Evolutionary conservation across 2,888 invertebrate genomes (phyloP).

Genomic region (Himalopsyche tibetana): DNA sequence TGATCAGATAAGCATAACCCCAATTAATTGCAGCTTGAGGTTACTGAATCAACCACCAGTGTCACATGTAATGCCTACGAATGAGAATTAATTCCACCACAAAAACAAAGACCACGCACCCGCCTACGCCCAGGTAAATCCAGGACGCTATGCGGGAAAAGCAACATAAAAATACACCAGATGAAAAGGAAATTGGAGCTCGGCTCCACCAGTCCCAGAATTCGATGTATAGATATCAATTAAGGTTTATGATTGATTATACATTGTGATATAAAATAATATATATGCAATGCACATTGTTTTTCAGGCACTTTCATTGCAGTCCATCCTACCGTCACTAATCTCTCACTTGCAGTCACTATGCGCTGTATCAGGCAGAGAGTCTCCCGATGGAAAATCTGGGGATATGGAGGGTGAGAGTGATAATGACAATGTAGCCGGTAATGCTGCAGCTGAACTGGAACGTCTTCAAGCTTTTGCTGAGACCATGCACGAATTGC

Average conservation of each 20-base stretch:
- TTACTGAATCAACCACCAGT: too few species aligned
- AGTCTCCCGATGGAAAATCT: slow-evolving; percentile 45
- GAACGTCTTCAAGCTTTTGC: slow-evolving; percentile 90
- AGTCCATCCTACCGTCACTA: slow-evolving; percentile 89
- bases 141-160: too few species aligned
- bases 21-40: too few species aligned
- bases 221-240: too few species aligned
- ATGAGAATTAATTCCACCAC: too few species aligned
- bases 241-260: background rate
- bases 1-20: too few species aligned
- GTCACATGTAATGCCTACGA: too few species aligned
- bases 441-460: slow-evolving; percentile 79
- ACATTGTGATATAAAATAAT: background rate
- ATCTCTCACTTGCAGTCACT: slow-evolving; percentile 87
- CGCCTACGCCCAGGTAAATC: too few species aligned
- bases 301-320: slow-evolving; percentile 81
- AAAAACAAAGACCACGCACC: too few species aligned
- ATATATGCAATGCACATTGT: background rate
- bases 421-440: background rate
- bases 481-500: slow-evolving; percentile 83
- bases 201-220: too few species aligned
- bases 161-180: too few species aligned
- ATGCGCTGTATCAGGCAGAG: slow-evolving; percentile 68
- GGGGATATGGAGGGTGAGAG: background rate
- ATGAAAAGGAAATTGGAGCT: too few species aligned